Evolutionary conservation across 2,113 vertebrate genomes (phyloP).

Genomic region (Tiliqua scincoides): DNA sequence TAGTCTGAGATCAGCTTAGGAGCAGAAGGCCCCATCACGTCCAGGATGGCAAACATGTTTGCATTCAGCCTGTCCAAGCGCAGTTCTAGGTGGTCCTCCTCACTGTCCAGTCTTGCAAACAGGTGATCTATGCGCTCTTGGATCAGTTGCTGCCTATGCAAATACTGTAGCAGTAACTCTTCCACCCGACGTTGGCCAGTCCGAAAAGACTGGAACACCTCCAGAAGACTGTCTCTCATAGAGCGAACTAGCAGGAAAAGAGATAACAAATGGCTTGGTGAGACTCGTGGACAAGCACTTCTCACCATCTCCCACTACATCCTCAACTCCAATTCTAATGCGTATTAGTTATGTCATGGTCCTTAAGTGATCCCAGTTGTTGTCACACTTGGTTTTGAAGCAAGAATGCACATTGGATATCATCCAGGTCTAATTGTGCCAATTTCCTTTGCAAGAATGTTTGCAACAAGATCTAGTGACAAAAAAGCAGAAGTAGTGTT

Average conservation of each 20-base stretch:
- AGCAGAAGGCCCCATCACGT: neutral
- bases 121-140: neutral
- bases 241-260: neutral
- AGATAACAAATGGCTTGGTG: no score
- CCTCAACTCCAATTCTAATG: no score
- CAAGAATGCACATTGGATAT: no score
- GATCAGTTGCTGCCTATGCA: neutral
- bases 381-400: no score
- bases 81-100: neutral
- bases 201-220: neutral
- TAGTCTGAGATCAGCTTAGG: neutral
- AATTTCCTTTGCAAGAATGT: no score
- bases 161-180: neutral
- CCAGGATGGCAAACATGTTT: neutral
- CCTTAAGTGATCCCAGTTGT: no score
- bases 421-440: no score
- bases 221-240: neutral
- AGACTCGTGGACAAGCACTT: neutral
- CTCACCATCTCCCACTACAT: neutral
- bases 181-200: neutral
- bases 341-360: no score
- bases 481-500: no score
- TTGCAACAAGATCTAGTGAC: no score
- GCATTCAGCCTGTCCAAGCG: neutral
- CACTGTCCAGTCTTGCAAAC: neutral